Conservation (phyloP, 2,113 vertebrate species). For the Peromyscus maniculatus region DNA sequence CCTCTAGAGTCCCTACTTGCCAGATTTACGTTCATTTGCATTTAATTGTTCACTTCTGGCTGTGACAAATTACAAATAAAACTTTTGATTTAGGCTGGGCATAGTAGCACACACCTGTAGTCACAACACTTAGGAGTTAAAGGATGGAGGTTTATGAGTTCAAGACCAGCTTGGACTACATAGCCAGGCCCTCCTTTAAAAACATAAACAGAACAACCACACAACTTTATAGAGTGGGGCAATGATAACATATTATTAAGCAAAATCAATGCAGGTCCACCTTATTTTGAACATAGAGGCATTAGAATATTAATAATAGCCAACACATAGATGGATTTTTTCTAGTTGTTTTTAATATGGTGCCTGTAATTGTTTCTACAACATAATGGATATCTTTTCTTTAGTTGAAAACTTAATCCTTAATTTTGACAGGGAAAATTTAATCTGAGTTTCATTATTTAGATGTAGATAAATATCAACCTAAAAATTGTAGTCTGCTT, state of each 20-base stretch:
- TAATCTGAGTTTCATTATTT: neutral
- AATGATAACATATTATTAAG: neutral
- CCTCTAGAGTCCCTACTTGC: neutral
- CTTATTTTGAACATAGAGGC: neutral
- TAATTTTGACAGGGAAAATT: neutral
- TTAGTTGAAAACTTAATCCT: neutral
- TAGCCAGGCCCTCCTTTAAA: neutral
- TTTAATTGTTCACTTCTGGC: neutral
- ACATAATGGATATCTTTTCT: neutral
- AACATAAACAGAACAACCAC: neutral
- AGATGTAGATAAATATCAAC: neutral
- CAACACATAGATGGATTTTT: neutral
- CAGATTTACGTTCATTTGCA: neutral
- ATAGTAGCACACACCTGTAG: neutral
- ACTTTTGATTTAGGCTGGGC: neutral
- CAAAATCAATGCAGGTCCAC: neutral
- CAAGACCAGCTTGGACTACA: neutral
- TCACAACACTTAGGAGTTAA: neutral
- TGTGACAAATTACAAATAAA: neutral
- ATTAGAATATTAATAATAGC: neutral
- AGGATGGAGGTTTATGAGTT: neutral
- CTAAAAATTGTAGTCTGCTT: neutral
- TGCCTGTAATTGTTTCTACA: neutral
- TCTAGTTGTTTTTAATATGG: slow-evolving; percentile 11
- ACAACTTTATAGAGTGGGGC: neutral